These are phyloP conservation scores for Neoarius graeffei DNA, from an alignment of 2,113 vertebrate species.

Conservation along the genomic window DNA sequence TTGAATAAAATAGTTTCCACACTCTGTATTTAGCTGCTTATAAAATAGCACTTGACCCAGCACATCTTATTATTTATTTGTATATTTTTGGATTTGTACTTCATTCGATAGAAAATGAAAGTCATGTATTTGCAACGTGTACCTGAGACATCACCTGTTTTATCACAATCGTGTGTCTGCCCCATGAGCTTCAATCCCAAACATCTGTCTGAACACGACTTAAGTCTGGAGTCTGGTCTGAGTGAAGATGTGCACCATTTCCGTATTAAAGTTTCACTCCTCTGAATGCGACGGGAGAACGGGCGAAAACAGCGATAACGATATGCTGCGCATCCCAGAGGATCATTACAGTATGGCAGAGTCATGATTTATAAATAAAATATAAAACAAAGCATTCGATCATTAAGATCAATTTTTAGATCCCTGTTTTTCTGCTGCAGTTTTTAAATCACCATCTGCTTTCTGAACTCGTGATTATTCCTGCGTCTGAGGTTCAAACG, in stretches of 20 bases:
- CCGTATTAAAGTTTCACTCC: background rate
- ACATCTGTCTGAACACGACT: background rate
- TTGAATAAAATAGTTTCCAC: background rate
- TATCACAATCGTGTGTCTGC: background rate
- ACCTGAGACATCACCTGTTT: background rate
- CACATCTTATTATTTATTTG: background rate
- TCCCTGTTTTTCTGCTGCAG: background rate
- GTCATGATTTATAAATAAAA: background rate
- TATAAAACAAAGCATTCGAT: background rate
- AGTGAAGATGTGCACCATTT: background rate
- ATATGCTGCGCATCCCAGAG: background rate
- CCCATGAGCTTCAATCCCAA: background rate
- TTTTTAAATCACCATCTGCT: constrained; percentile 36
- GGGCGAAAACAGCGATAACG: background rate
- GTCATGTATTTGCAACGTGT: background rate
- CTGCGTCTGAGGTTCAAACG: constrained; percentile 9
- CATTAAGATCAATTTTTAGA: constrained; percentile 18
- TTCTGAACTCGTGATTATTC: constrained; percentile 1
- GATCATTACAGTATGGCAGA: background rate
- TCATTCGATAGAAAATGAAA: background rate
- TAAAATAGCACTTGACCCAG: background rate
- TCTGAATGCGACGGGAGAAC: background rate
- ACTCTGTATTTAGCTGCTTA: background rate
- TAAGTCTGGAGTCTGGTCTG: background rate
- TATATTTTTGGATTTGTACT: background rate